Conservation (phyloP, 2,113 vertebrate genomes). For the Catagonus wagneri region DNA sequence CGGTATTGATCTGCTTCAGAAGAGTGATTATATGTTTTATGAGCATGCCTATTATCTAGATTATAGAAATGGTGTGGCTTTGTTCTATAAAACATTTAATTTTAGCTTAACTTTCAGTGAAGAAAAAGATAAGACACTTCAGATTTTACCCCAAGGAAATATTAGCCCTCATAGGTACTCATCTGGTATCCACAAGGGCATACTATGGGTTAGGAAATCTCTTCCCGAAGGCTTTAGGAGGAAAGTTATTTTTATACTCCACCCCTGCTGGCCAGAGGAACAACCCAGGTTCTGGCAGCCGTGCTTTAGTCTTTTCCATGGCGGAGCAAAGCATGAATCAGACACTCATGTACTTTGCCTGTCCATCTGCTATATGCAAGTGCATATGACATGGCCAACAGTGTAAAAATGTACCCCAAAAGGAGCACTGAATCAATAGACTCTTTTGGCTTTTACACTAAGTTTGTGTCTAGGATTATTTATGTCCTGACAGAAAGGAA, state of each 20-base stretch:
- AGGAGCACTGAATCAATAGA: neutral
- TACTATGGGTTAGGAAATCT: accelerated
- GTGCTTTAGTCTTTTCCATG: constrained; percentile 26
- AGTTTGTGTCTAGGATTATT: neutral
- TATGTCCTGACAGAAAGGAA: neutral
- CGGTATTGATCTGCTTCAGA: constrained; percentile 69
- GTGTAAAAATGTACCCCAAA: neutral
- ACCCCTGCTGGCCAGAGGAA: neutral
- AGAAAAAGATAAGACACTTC: constrained; percentile 63
- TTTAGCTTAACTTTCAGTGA: constrained; percentile 61
- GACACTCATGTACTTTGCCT: neutral
- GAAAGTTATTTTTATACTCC: accelerated
- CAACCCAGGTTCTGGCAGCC: neutral
- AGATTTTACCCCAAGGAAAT: constrained; percentile 25
- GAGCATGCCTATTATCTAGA: constrained; percentile 56
- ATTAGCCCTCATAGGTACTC: neutral
- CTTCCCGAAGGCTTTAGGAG: neutral
- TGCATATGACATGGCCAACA: neutral
- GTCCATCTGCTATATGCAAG: neutral
- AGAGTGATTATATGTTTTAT: neutral
- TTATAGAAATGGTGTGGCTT: constrained; percentile 49
- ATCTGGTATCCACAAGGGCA: neutral
- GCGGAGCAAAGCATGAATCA: neutral
- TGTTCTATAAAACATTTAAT: constrained; percentile 29
- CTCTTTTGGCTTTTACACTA: constrained; percentile 42